These are phyloP conservation scores for Phthorimaea operculella DNA, from an alignment of 1,140 invertebrate species.

Conservation along the genomic window DNA sequence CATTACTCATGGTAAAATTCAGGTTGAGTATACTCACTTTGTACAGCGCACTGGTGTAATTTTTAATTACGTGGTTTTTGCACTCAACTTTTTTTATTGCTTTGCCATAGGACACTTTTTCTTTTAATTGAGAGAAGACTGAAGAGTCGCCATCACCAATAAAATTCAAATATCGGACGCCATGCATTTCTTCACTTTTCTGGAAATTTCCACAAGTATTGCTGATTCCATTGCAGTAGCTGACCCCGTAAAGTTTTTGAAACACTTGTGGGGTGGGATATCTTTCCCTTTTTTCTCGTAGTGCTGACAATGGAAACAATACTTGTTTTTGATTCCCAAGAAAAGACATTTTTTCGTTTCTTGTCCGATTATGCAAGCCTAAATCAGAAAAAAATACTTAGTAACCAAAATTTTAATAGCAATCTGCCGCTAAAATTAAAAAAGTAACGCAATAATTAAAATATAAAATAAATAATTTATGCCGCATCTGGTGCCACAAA, in stretches of 20 bases:
- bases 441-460: too few species aligned
- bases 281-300: conserved; percentile 6
- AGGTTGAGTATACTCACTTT: neutral
- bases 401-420: too few species aligned
- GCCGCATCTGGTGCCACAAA: too few species aligned
- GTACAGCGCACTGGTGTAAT: conserved; percentile 8
- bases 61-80: conserved; percentile 10
- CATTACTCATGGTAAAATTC: neutral
- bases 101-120: conserved; percentile 3
- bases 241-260: conserved; percentile 29
- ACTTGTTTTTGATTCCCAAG: conserved; percentile 43
- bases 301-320: conserved; percentile 20
- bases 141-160: conserved; percentile 27
- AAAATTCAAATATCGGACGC: conserved; percentile 18
- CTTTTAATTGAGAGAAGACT: conserved; percentile 5
- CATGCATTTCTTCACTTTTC: conserved; percentile 23
- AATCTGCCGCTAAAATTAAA: too few species aligned
- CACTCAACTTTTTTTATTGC: conserved; percentile 8
- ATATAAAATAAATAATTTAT: too few species aligned
- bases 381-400: neutral
- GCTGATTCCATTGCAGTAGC: conserved; percentile 34
- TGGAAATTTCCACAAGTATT: conserved; percentile 31
- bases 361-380: conserved; percentile 9
- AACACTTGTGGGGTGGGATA: conserved; percentile 25
- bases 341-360: conserved; percentile 32